phyloP scores from a whole-genome alignment of 2,888 invertebrate species.

The Candidula unifasciata region DNA sequence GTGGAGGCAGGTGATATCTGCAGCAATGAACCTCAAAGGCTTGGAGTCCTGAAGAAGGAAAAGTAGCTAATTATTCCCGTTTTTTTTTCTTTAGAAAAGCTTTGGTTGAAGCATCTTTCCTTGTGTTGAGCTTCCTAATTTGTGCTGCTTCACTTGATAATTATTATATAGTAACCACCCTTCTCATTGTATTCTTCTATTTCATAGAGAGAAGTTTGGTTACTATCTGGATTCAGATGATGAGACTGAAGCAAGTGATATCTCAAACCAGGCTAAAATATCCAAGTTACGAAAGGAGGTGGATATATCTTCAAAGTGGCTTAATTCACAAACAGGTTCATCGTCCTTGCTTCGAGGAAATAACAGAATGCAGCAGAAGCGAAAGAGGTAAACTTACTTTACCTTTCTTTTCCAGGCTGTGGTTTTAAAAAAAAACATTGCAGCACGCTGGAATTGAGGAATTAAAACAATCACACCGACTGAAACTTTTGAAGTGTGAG shows the following conservation, averaged over 20 bases:
- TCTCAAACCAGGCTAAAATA: constrained; percentile 40
- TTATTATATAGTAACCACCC: neutral
- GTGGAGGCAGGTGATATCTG: no score
- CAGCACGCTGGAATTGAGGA: no score
- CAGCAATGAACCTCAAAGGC: no score
- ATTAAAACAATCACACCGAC: no score
- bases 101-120: no score
- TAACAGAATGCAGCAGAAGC: neutral
- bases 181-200: neutral
- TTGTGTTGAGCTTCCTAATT: no score
- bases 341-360: neutral
- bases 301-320: constrained; percentile 8
- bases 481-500: no score
- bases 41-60: no score
- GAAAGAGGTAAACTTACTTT: constrained; percentile 7
- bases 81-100: no score
- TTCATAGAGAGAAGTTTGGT: constrained; percentile 56
- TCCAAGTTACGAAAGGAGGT: constrained; percentile 47
- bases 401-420: neutral
- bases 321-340: constrained; percentile 33
- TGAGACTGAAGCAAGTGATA: constrained; percentile 24
- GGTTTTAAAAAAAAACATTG: no score
- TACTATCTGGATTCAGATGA: constrained; percentile 53
- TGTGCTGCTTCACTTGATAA: neutral
- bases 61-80: no score